These are phyloP conservation scores for Trachelus troglodyta DNA, from an alignment of 2,888 invertebrate genomes.

Conservation along the genomic window DNA sequence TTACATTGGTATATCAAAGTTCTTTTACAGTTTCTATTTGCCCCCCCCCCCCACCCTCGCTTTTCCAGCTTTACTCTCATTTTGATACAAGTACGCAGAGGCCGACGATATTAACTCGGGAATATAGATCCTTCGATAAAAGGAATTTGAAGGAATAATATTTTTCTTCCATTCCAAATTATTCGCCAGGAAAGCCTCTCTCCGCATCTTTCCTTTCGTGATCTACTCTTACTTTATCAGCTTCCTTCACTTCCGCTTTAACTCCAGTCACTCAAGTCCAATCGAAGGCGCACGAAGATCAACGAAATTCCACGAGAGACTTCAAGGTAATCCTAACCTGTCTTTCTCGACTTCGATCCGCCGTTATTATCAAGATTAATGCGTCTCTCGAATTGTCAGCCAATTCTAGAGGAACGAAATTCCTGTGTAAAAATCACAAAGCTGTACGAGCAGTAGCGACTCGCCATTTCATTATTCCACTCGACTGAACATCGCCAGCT, in stretches of 20 bases:
- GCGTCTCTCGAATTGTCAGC: neutral
- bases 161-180: conserved; percentile 38
- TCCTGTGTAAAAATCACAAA: neutral
- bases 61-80: conserved; percentile 17
- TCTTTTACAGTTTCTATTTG: conserved; percentile 3
- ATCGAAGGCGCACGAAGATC: neutral
- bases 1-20: neutral
- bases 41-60: neutral
- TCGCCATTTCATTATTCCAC: neutral
- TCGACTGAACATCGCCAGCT: neutral
- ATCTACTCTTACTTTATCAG: neutral
- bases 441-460: neutral
- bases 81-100: conserved; percentile 13
- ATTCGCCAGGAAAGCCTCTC: neutral
- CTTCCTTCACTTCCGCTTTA: neutral
- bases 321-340: neutral
- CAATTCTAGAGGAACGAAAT: neutral
- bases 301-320: neutral
- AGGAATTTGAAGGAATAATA: conserved; percentile 40
- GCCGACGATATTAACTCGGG: conserved; percentile 37
- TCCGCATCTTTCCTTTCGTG: neutral
- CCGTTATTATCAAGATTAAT: neutral
- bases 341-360: neutral
- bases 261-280: neutral
- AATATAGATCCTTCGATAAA: conserved; percentile 44